Evolutionary conservation across 2,888 invertebrate genomes (phyloP).

Genomic region (Carpatolechia fugitivella): DNA sequence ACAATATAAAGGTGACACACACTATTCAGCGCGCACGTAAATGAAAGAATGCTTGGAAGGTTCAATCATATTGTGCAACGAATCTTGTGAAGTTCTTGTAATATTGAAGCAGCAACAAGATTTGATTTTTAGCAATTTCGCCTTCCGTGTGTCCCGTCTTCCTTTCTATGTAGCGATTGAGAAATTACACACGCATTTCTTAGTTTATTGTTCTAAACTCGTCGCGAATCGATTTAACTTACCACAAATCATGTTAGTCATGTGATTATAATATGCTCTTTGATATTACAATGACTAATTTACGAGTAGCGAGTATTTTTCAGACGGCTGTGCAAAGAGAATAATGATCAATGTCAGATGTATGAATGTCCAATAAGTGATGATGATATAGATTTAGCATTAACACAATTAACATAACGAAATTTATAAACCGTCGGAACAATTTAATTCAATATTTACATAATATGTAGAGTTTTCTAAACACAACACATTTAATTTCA

Average conservation of each 20-base stretch:
- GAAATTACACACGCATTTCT: constrained; percentile 61
- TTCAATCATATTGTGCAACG: constrained; percentile 79
- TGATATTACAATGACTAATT: constrained; percentile 77
- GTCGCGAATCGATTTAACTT: not conserved
- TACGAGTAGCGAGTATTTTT: constrained; percentile 57
- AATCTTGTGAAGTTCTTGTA: constrained; percentile 79
- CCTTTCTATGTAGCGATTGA: constrained; percentile 62
- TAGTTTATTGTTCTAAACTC: not conserved
- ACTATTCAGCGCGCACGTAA: constrained; percentile 53
- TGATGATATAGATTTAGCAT: constrained; percentile 70
- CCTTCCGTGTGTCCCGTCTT: constrained; percentile 74
- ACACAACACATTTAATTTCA: not conserved
- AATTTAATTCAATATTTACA: not conserved
- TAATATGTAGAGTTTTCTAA: not conserved
- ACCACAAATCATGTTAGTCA: not conserved
- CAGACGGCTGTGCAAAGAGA: constrained; percentile 76
- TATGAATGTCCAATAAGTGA: constrained; percentile 74
- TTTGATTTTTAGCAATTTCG: constrained; percentile 67
- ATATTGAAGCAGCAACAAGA: constrained; percentile 76
- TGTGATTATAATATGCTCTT: constrained; percentile 54
- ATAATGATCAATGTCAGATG: constrained; percentile 70
- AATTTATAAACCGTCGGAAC: constrained; percentile 66
- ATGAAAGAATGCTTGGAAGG: constrained; percentile 76
- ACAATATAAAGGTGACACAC: constrained; percentile 78
- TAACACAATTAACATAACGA: constrained; percentile 71